These are phyloP conservation scores for Pseudolaguvia tuberculata DNA, from an alignment of 2,113 vertebrate genomes.

Conservation along the genomic window DNA sequence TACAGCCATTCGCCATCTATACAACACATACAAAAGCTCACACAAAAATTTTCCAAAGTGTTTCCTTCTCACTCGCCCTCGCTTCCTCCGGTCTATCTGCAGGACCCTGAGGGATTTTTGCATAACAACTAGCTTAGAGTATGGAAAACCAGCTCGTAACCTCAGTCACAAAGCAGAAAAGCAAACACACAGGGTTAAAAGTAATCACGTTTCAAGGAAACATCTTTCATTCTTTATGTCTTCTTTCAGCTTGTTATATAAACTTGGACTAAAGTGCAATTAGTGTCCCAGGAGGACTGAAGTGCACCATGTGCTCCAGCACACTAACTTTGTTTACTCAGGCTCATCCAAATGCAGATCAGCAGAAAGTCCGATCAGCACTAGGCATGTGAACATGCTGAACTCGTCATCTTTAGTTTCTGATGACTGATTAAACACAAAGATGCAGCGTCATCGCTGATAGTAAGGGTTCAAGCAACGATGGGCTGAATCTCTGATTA, in stretches of 20 bases:
- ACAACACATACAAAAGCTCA: neutral
- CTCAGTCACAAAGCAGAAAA: conserved; percentile 4
- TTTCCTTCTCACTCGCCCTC: neutral
- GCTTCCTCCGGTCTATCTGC: neutral
- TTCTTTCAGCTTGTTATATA: neutral
- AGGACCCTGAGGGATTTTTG: conserved; percentile 19
- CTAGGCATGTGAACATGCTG: neutral
- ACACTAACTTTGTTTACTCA: neutral
- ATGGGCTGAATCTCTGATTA: neutral
- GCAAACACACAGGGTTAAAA: neutral
- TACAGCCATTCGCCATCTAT: neutral
- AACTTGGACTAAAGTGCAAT: neutral
- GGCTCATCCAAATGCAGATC: neutral
- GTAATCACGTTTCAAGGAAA: neutral
- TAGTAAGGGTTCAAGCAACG: neutral
- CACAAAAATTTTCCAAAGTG: neutral
- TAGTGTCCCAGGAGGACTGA: neutral
- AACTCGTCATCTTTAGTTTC: neutral
- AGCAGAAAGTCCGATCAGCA: neutral
- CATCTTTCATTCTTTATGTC: neutral
- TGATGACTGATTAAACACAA: neutral
- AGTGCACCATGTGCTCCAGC: conserved; percentile 3
- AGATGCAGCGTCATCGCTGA: neutral
- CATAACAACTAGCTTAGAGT: conserved; percentile 9
- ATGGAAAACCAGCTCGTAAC: neutral